Percentiles rank a stretch among this genome's conserved stretches.
Conservation (phyloP, 2,888 invertebrate genomes). For the Yponomeuta sedellus region DNA sequence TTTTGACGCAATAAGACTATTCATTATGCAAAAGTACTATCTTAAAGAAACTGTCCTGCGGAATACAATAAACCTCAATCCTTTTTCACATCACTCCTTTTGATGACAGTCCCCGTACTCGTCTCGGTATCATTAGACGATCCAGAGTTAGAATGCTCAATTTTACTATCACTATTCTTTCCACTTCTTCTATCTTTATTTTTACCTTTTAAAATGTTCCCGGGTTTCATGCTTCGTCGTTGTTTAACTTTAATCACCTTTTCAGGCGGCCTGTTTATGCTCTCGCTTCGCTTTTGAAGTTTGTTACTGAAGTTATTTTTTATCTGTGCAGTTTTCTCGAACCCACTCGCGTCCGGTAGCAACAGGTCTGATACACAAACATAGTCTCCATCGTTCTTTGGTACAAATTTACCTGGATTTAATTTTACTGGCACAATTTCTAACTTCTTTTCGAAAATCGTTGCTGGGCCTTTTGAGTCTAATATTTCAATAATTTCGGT, state of each 20-base stretch:
- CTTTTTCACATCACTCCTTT: conserved; percentile 6
- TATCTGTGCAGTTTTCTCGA: conserved; percentile 62
- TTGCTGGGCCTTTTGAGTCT: conserved; percentile 66
- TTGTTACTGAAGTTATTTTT: conserved; percentile 66
- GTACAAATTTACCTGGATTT: conserved; percentile 41
- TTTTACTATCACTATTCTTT: conserved; percentile 42
- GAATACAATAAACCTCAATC: neutral
- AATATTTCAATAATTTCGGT: conserved; percentile 49
- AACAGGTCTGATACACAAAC: conserved; percentile 57
- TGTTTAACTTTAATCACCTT: conserved; percentile 60
- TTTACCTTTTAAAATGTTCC: conserved; percentile 45
- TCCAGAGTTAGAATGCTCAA: conserved; percentile 76
- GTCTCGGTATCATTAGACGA: conserved; percentile 75
- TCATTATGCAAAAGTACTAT: too few relatives aligned
- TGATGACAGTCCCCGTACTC: conserved; percentile 62
- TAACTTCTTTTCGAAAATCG: conserved; percentile 54
- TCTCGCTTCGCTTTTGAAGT: conserved; percentile 60
- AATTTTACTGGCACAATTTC: conserved; percentile 67
- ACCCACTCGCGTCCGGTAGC: conserved; percentile 50
- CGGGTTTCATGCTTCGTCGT: conserved; percentile 46
- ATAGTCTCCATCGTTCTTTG: conserved; percentile 54
- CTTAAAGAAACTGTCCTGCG: too few relatives aligned
- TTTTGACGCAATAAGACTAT: too few relatives aligned
- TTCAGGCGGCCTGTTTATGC: conserved; percentile 61
- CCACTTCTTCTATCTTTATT: conserved; percentile 37